These are phyloP conservation scores for Xyrauchen texanus DNA, from an alignment of 2,113 vertebrate species.

Conservation along the genomic window DNA sequence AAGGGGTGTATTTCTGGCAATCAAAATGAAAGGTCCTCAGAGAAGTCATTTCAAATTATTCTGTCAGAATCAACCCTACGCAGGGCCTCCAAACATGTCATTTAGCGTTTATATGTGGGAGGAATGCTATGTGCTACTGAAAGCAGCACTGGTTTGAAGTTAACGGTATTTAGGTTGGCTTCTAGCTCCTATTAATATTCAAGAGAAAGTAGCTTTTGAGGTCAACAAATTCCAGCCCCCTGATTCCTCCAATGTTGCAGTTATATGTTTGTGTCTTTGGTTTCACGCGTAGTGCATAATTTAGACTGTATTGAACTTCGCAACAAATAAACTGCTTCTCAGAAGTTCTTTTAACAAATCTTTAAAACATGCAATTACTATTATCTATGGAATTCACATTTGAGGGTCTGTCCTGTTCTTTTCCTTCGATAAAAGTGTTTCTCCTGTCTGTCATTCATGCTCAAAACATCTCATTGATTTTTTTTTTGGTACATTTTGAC, in stretches of 20 bases:
- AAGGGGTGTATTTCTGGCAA: conserved; percentile 8
- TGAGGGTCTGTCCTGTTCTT: too few species aligned
- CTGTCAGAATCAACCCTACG: conserved; percentile 10
- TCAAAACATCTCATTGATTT: too few species aligned
- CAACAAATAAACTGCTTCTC: not conserved
- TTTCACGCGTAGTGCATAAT: conserved; percentile 46
- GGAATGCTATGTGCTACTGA: conserved; percentile 32
- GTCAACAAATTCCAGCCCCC: conserved; percentile 63
- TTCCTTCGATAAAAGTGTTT: not conserved
- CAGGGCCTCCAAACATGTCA: conserved; percentile 28
- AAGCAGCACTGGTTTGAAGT: conserved; percentile 45
- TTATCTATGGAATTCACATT: too few species aligned
- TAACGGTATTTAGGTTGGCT: conserved; percentile 49
- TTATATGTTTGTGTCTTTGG: conserved; percentile 60
- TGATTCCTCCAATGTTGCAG: conserved; percentile 56
- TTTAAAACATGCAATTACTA: too few species aligned
- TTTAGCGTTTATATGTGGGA: conserved; percentile 44
- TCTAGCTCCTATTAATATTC: conserved; percentile 69
- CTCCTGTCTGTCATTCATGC: not conserved
- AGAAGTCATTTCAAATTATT: conserved; percentile 13
- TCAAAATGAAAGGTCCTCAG: conserved; percentile 1
- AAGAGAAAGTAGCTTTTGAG: conserved; percentile 67
- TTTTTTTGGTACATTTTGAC: too few species aligned
- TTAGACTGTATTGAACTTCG: not conserved
- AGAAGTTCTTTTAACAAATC: too few species aligned